These are phyloP conservation scores for Diploptera punctata DNA, from an alignment of 2,888 invertebrate genomes.

Conservation along the genomic window DNA sequence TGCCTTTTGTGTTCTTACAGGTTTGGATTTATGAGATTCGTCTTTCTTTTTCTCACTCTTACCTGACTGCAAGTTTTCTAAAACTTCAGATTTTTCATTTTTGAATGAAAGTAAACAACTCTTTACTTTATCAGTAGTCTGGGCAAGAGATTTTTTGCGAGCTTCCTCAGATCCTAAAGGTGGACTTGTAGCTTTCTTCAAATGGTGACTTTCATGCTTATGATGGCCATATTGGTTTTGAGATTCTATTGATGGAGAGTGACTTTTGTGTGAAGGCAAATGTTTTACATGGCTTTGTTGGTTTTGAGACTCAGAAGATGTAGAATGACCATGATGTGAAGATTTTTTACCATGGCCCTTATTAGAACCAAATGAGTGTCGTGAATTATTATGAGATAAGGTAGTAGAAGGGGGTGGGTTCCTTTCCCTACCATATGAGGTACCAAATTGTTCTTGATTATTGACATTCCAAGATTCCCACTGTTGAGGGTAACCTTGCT, in stretches of 20 bases:
- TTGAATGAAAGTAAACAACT: slow-evolving; percentile 27
- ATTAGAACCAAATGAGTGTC: neutral
- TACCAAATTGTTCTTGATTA: neutral
- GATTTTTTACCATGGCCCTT: neutral
- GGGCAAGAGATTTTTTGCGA: slow-evolving; percentile 29
- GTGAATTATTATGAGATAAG: neutral
- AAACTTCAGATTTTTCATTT: slow-evolving; percentile 16
- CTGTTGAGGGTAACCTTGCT: neutral
- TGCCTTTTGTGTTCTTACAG: neutral
- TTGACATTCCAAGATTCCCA: slow-evolving; percentile 14
- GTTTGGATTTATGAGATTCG: neutral
- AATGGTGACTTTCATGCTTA: too few relatives aligned
- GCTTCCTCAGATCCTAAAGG: slow-evolving; percentile 32
- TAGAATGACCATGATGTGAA: neutral
- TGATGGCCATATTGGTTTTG: neutral
- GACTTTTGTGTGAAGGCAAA: neutral
- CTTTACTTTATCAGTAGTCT: slow-evolving; percentile 29
- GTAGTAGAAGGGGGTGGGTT: too few relatives aligned
- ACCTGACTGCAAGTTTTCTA: neutral
- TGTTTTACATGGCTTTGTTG: neutral
- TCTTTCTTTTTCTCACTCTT: neutral
- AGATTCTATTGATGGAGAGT: neutral
- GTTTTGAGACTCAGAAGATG: neutral
- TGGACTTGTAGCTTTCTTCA: slow-evolving; percentile 6
- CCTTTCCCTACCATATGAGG: neutral